Base-by-base conservation (phyloP, 2,797 vertebrate genomes). In the Brotula barbata region DNA sequence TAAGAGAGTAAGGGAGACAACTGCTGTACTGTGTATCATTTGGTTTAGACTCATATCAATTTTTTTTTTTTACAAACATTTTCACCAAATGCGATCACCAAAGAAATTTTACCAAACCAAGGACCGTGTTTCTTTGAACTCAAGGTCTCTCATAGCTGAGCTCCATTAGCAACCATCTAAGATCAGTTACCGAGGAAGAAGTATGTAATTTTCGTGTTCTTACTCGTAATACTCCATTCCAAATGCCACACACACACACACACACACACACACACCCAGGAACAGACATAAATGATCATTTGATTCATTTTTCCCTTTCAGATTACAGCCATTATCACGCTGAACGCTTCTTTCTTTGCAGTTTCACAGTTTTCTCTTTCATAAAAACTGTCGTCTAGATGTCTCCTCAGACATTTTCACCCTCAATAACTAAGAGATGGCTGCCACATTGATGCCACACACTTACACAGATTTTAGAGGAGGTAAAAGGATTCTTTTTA, bases 191-290 rank as follows among this genome's bases (percentile, higher is more conserved):
- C 50, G 39, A 45, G 58, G 23, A 51, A 17, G n/a, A 21, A 33
- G 49, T 21, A 36, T 34, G 31, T 48, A 45, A 45, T 53, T 20
- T 16, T 22, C n/a, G 2, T 61, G 28, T 60, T 61, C 42, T 67
- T 45, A 12, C 54, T 54, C 59, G n/a, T 41, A 16, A 40, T 22
- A 58, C 49, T 58, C 47, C 25, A 28, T 7, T 4, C 25, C 3
- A 3, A n/a, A n/a, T n/a, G n/a, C n/a, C n/a, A n/a, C n/a, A n/a
- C n/a, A n/a, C n/a, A n/a, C n/a, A n/a, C n/a, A 28, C 25, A 28
- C 25, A 28, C 25, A 28, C 25, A 28, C 25, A 22, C 43, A 45
- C 22, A 25, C 22, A 45, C 22, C 14, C 42, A 43, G 15, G 13
- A n/a, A 28, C 23, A 63, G 37, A 54, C 43, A 60, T 16, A 46